These are phyloP conservation scores for Chironomus tepperi DNA, from an alignment of 1,140 invertebrate species.

Conservation along the genomic window DNA sequence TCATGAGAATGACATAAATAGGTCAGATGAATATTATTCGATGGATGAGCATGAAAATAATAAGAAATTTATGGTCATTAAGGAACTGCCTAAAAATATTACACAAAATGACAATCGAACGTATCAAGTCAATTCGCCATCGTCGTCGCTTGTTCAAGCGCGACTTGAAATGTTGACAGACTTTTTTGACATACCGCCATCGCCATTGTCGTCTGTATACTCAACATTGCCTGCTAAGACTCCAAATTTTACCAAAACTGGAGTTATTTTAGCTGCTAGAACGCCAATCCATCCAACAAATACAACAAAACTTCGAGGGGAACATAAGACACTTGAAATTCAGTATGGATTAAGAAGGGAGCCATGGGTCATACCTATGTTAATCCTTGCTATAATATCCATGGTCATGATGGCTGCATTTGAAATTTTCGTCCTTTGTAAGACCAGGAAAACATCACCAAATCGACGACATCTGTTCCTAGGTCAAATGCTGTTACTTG, in stretches of 20 bases:
- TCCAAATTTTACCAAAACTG: slow-evolving; percentile 24
- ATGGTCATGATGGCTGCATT: slow-evolving; percentile 74
- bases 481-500: slow-evolving; percentile 81
- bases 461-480: slow-evolving; percentile 80
- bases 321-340: slow-evolving; percentile 29
- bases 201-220: slow-evolving; percentile 30
- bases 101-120: background rate
- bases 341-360: slow-evolving; percentile 51
- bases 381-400: slow-evolving; percentile 66
- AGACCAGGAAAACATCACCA: slow-evolving; percentile 71
- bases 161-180: slow-evolving; percentile 58
- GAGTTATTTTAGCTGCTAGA: background rate
- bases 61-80: background rate
- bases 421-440: slow-evolving; percentile 83
- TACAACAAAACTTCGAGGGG: background rate
- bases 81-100: background rate
- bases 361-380: slow-evolving; percentile 77
- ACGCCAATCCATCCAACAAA: slow-evolving; percentile 2
- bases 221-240: slow-evolving; percentile 33
- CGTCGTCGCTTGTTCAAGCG: slow-evolving; percentile 3
- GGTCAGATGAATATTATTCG: background rate
- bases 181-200: slow-evolving; percentile 51
- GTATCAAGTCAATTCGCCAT: background rate
- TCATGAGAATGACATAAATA: slow-evolving; percentile 4
- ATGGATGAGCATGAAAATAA: slow-evolving; percentile 18